Evolutionary conservation across 2,113 vertebrate genomes (phyloP), one percentile per base, ranked within the genome.

Genomic region (Periophthalmodon schlosseri): DNA sequence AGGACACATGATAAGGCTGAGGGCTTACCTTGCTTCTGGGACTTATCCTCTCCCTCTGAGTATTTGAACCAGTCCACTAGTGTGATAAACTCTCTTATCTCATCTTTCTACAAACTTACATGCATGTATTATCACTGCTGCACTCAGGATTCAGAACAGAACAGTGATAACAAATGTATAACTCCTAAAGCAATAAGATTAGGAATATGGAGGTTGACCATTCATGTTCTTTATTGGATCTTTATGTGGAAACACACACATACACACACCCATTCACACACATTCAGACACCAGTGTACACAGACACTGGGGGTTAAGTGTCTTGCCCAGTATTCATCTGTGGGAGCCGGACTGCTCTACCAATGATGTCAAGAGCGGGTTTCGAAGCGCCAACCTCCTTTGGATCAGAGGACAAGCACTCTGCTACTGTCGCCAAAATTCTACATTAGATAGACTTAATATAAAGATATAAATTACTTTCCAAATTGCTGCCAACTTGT

Each of bases 1-100:
- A 44, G 58, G 79, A 86, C 78, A 68, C 50, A 74, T 68, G 28
- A 70, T 69, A 78, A 77, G 72, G 49, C 60, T 20, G 50, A 75
- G 64, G 0, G 21, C 49, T 73, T 54, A 47, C 60, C 66, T 49
- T 71, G 64, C 79, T 47, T 56, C 57, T 58, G 70, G 75, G 77
- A 72, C 2, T 0, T 21, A 23, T 23, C 74, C 68, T 74, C 23
- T 18, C 64, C 52, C 21, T 50, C 44, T 34, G 66, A 14, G 68
- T 66, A 34, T 69, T 36, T 23, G 49, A 13, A 56, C 56, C 58
- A 34, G 58, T 21, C 36, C 15, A 11, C 21, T 73, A 12, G 74
- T 47, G 39, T 11, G 49, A 58, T 23, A 24, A 36, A 65, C 39
- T 9, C 34, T 39, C 18, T 65, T 39, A 65, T 65, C 63, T 44